Base-by-base conservation (phyloP, 2,888 invertebrate species). In the Lasius platythorax region DNA sequence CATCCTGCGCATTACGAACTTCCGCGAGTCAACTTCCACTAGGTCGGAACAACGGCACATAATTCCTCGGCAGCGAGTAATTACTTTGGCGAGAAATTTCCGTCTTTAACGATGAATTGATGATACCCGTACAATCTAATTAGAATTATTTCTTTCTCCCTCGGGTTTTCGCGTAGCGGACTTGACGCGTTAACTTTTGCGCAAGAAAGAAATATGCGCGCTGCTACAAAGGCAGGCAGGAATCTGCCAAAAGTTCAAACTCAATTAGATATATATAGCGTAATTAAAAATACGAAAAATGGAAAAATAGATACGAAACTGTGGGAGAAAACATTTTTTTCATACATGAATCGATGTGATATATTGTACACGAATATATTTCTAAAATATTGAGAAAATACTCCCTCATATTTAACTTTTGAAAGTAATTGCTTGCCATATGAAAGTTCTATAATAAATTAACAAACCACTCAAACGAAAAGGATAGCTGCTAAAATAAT, bases 11-110 rank as follows among this genome's bases (percentile, higher is more conserved):
- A 85, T 79, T 85, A 68, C 64, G 70, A 78, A 75, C 85, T 84
- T 81, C 79, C 83, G 63, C 70, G 75, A 84, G 83, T 87, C 85
- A 79, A 83, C 78, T 85, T 85, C 85, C 85, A 85, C 73, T 73
- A 83, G 85, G 79, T 85, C 83, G 89, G 86, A 79, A 89, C 82
- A 86, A 84, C 85, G 84, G 83, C 83, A 81, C 70, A 84, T 83
- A 89, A 87, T 87, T 89, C 75, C 79, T 53, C 66, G 53, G 73
- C 83, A 63, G 68, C 84, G 84, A 83, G 87, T 87, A 89, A 89
- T 89, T 87, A 88, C 79, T 75, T 72, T 82, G 79, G 76, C 82
- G 86, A 70, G 88, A 88, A 88, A 89, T 87, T 88, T 83, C 89
- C 88, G 83, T 83, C 79, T 81, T 70, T 73, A 84, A 84, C 86